Evolutionary conservation across 2,797 vertebrate species (phyloP), one percentile per base, ranked within the genome.

Genomic region (Avahi laniger): DNA sequence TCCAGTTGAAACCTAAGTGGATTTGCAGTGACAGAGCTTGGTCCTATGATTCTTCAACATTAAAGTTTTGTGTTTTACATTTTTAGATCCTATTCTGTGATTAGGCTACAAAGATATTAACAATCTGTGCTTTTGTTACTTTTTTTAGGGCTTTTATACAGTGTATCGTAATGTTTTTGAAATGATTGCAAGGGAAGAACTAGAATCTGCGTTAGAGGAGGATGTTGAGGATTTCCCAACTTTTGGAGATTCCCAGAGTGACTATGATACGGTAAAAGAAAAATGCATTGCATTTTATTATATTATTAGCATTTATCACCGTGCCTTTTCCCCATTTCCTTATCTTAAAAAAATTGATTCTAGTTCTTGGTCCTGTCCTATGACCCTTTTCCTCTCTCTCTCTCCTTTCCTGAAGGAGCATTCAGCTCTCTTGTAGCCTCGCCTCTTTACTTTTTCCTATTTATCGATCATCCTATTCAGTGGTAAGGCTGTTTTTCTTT

Each of bases 141-240:
- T 3, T 92, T 94, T 97, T 93, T 80, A 99, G 99, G 99, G 99
- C 12, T 99, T 99, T 98, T 99, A 99, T 86, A 92, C 98, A 0
- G 99, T 99, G 14, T 99, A 99, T 98, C 99, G 99, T 63, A 98
- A 98, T 57, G 98, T 99, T 90, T 99, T 99, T 98, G 99, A 99
- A 98, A 98, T 99, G 96, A 99, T 99, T 95, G 99, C 98, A 0
- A 99, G 99, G 93, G 99, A 99, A 97, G 99, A 99, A 97, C 97
- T 99, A 97, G 99, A 99, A 95, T 99, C 98, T 14, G 94, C 97
- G 95, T 98, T 98, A 35, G 98, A 98, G 69, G 99, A 99, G 24
- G 99, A 99, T 22, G 95, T 94, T 1, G 99, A 99, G 43, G 98
- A 98, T 70, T 99, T 99, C 97, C 99, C 99, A 52, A 95, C 97